These are phyloP conservation scores for Epinephelus moara DNA, from an alignment of 2,113 vertebrate genomes.

Conservation along the genomic window DNA sequence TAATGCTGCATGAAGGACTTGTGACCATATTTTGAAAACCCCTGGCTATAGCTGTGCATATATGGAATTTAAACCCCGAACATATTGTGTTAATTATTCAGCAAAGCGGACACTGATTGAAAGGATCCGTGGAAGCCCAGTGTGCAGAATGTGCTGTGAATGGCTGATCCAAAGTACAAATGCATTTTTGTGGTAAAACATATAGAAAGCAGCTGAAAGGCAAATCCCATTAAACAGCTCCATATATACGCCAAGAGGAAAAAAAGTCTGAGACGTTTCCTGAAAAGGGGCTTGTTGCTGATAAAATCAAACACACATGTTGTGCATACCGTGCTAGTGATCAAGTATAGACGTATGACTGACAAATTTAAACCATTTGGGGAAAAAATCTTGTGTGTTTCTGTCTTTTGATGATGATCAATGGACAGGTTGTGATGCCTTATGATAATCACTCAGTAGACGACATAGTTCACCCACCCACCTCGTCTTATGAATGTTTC, in stretches of 20 bases:
- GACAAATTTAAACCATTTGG: constrained; percentile 22
- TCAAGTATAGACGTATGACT: constrained; percentile 13
- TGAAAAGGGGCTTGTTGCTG: constrained; percentile 45
- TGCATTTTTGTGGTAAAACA: constrained; percentile 52
- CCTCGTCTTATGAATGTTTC: constrained; percentile 31
- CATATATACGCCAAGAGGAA: constrained; percentile 5
- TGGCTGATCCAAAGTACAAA: constrained; percentile 28
- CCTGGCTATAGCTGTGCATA: background rate
- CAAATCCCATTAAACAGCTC: constrained; percentile 37
- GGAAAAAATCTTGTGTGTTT: constrained; percentile 7
- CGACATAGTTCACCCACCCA: constrained; percentile 49
- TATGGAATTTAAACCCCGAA: constrained; percentile 8
- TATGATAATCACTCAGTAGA: constrained; percentile 26
- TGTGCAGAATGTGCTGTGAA: constrained; percentile 4
- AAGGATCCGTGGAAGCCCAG: constrained; percentile 23
- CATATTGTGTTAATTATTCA: constrained; percentile 27
- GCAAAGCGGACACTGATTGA: constrained; percentile 28
- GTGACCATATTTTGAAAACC: background rate
- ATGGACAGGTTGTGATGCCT: constrained; percentile 36
- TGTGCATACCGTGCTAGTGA: constrained; percentile 1
- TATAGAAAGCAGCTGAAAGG: constrained; percentile 56
- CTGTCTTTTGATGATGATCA: constrained; percentile 11
- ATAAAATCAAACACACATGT: constrained; percentile 59
- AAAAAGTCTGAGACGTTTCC: constrained; percentile 33
- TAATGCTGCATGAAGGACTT: background rate